Conservation (phyloP, 2,888 invertebrate species). For the Tiphia femorata region DNA sequence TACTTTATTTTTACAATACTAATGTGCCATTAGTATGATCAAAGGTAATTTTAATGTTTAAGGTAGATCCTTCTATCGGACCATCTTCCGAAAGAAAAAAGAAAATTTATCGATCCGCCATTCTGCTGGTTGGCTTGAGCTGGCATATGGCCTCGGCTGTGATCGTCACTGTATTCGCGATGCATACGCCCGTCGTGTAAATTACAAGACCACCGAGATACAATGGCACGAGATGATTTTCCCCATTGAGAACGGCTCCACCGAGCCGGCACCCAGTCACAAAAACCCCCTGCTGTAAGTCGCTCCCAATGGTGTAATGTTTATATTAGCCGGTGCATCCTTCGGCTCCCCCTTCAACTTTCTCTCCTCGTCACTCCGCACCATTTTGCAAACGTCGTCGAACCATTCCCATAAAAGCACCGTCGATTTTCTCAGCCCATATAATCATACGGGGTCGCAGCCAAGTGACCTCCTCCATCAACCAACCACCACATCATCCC, state of each 20-base stretch:
- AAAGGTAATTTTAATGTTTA: too few species aligned
- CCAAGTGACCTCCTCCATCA: slow-evolving; percentile 43
- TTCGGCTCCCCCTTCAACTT: slow-evolving; percentile 26
- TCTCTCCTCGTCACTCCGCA: neutral
- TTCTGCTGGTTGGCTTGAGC: slow-evolving; percentile 20
- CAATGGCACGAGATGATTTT: neutral
- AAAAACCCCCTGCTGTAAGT: slow-evolving; percentile 48
- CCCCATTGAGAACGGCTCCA: slow-evolving; percentile 40
- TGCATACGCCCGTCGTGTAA: slow-evolving; percentile 20
- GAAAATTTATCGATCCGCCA: slow-evolving; percentile 19
- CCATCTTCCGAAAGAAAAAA: neutral
- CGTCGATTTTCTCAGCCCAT: slow-evolving; percentile 56
- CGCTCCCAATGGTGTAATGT: slow-evolving; percentile 58
- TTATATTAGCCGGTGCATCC: slow-evolving; percentile 63
- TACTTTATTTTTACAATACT: too few species aligned
- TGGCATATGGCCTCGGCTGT: slow-evolving; percentile 54
- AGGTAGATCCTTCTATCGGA: too few species aligned
- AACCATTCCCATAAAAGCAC: slow-evolving; percentile 47
- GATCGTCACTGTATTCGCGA: slow-evolving; percentile 26
- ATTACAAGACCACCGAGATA: slow-evolving; percentile 43
- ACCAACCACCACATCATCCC: too few species aligned
- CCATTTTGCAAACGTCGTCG: too few species aligned
- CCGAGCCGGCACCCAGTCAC: slow-evolving; percentile 22
- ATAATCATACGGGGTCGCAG: slow-evolving; percentile 61
- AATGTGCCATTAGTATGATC: too few species aligned